Evolutionary conservation across 1,140 invertebrate genomes (phyloP), one percentile per base, ranked within the genome.

Genomic region (Diachasmimorpha longicaudata): DNA sequence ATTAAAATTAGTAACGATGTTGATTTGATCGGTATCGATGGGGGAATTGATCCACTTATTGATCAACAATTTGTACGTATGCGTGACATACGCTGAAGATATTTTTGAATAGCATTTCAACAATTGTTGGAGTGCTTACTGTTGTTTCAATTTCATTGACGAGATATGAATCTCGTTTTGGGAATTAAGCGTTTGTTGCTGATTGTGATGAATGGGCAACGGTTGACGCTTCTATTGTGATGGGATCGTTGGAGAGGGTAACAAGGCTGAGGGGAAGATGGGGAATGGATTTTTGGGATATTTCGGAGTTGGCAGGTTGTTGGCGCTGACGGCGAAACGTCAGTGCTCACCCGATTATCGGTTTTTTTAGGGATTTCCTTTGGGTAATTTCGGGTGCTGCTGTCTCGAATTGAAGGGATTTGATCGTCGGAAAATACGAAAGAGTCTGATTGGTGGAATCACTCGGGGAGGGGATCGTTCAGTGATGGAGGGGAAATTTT

Each of bases 111-210:
- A 36, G 68, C 76, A 74, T 74, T 70, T 74, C 77, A 70, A 44
- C 16, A 42, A 13, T 23, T 72, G 21, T 19, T 55, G 42, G 19
- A 66, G 31, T 48, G 68, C 66, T 67, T 39, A 19, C 31, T 63
- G 23, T 63, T 63, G 23, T 76, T n/a, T 75, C 68, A 75, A 58
- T 75, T 75, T 75, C 37, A 70, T 55, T 63, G 19, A 63, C 79
- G 86, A 88, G 88, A 88, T 88, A 88, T 88, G 86, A 88, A 86
- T 87, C 85, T 89, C 85, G 85, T 83, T 87, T 86, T 81, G 84
- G 81, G 81, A 6, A 31, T 31, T 31, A 82, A 83, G 84, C 80
- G 58, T 76, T 69, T 63, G 39, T 37, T 72, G 25, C 6, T 67
- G 25, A 70, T 11, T 67, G 19, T 70, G n/a, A 25, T 19, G 9